Conservation (phyloP, 2,888 invertebrate genomes). For the Drosophila ezoana region DNA sequence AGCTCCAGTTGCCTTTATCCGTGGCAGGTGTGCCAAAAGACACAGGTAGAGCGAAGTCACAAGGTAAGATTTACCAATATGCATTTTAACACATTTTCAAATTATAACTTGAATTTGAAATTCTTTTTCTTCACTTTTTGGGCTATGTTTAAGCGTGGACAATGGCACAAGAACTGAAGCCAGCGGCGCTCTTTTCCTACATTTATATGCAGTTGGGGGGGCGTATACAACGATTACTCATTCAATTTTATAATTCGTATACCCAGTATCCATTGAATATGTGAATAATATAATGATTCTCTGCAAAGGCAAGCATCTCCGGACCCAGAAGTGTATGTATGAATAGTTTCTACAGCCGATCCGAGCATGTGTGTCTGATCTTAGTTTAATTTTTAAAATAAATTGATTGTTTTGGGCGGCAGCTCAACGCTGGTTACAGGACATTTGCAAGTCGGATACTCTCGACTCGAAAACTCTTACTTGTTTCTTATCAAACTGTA, state of each 20-base stretch:
- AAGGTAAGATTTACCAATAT: background rate
- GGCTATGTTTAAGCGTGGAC: conserved; percentile 12
- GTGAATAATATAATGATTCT: too few species aligned
- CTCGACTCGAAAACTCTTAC: background rate
- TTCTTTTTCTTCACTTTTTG: background rate
- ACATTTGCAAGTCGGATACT: background rate
- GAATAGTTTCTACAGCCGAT: too few species aligned
- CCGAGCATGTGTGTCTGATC: too few species aligned
- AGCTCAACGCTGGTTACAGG: background rate
- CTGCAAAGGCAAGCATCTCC: too few species aligned
- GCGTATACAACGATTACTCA: conserved; percentile 30
- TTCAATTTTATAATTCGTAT: too few species aligned
- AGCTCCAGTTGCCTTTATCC: background rate
- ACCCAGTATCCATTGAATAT: background rate
- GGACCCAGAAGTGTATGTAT: too few species aligned
- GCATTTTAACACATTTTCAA: conserved; percentile 45
- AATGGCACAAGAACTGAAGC: conserved; percentile 31
- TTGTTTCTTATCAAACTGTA: too few species aligned
- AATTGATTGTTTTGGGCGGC: too few species aligned
- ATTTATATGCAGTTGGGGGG: conserved; percentile 48
- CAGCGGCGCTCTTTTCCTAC: background rate
- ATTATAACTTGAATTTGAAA: background rate
- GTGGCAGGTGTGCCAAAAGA: conserved; percentile 22
- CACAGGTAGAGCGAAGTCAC: background rate
- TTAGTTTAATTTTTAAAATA: too few species aligned